Percentiles rank a stretch among this genome's conserved stretches.
Evolutionary conservation across 2,888 invertebrate genomes (phyloP).

Genomic region (Cheilosia variabilis): DNA sequence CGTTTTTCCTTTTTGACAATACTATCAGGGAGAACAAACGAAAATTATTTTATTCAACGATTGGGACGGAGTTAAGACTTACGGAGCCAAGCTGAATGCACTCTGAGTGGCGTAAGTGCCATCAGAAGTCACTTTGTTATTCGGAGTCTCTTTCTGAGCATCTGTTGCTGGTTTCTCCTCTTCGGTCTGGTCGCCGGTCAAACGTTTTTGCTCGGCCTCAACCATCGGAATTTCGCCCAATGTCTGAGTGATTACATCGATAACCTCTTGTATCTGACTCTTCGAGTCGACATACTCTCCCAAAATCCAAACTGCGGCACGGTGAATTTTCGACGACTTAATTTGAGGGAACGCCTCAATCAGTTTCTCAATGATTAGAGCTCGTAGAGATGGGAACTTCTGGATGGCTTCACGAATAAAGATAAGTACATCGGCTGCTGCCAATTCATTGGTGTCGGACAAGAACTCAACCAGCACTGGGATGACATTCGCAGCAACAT

Average conservation of each 20-base stretch:
- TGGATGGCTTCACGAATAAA: slow-evolving; percentile 99
- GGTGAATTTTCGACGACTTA: slow-evolving; percentile 95
- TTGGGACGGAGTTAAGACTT: slow-evolving; percentile 81
- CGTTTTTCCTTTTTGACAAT: slow-evolving; percentile 88
- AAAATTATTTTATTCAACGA: neutral
- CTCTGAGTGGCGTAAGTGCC: slow-evolving; percentile 99
- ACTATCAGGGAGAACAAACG: slow-evolving; percentile 77
- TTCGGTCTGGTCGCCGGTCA: slow-evolving; percentile 88
- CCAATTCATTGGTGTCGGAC: slow-evolving; percentile 93
- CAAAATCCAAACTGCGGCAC: slow-evolving; percentile 98
- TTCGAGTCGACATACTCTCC: slow-evolving; percentile 96
- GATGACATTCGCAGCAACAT: slow-evolving; percentile 96
- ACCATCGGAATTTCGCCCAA: slow-evolving; percentile 88
- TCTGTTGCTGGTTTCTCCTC: slow-evolving; percentile 81
- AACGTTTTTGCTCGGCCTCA: slow-evolving; percentile 88
- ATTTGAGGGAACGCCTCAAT: slow-evolving; percentile 93
- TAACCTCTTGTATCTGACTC: slow-evolving; percentile 91
- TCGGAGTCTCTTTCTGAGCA: slow-evolving; percentile 80
- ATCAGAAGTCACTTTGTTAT: slow-evolving; percentile 94
- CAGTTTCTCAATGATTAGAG: slow-evolving; percentile 91
- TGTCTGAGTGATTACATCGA: slow-evolving; percentile 89
- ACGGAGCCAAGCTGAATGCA: slow-evolving; percentile 94
- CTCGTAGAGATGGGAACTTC: slow-evolving; percentile 92
- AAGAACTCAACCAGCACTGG: slow-evolving; percentile 97
- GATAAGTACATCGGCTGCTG: slow-evolving; percentile 96